Base-by-base conservation (phyloP, 2,888 invertebrate genomes). In the Dysmachus trigonus region DNA sequence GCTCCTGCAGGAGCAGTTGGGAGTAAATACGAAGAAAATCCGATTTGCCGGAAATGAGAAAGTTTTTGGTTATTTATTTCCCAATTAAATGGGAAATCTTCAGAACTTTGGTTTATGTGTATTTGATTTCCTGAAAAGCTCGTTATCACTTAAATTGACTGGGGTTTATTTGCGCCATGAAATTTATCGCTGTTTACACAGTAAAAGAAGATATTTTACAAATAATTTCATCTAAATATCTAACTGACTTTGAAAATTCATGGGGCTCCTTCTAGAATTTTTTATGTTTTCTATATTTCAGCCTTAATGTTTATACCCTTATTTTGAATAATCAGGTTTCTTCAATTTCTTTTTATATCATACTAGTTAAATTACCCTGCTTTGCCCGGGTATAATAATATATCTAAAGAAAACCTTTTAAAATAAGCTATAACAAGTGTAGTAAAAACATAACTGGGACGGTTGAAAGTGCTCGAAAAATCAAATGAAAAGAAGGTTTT, bases 11-110 rank as follows among this genome's bases (percentile, higher is more conserved):
- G 35, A 82, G 22, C 31, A 31, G 62, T 31, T 31, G 62, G 62
- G 33, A 82, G 62, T 31, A 82, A 62, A 62, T 62, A 31, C 62
- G 62, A 62, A 82, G 62, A 62, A 82, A 82, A 82, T 82, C 81
- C 33, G 62, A 62, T 82, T 82, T 82, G 31, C 62, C 53, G 53
- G 30, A 62, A 82, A 82, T 62, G 81, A 35, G 53, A 62, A 82
- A 82, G 33, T 82, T 82, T 62, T 82, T 62, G 35, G 62, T 82
- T 82, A 62, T 82, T 82, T 82, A 82, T 82, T 35, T 62, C 33
- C 81, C 81, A 82, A 82, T 82, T 82, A 82, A 82, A 82, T 18
- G 62, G 33, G 10, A 22, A 62, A 82, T 62, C 35, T 62, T 6
- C 22, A 35, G 62, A 82, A 82, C 62, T 82, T 33, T 82, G 47